Evolutionary conservation across 2,113 vertebrate genomes (phyloP).

Genomic region (Platanista minor): DNA sequence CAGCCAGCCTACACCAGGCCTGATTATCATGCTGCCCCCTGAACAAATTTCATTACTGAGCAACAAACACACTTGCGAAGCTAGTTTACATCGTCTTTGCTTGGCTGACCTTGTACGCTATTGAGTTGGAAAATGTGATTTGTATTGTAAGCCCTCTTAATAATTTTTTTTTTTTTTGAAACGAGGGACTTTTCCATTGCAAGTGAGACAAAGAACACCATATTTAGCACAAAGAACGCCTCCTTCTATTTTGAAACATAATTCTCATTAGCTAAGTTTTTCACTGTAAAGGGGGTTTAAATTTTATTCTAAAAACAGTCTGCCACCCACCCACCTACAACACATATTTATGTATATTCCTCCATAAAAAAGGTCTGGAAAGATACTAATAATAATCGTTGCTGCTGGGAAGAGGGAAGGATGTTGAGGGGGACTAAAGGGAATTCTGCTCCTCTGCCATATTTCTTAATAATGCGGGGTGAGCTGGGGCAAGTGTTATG

Average conservation of each 20-base stretch:
- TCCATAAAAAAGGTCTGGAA: not conserved
- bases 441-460: not conserved
- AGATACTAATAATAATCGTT: not conserved
- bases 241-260: conserved; percentile 55
- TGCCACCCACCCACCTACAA: too few species aligned
- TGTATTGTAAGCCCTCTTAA: conserved; percentile 53
- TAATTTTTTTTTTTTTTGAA: conserved; percentile 17
- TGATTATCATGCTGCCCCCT: not conserved
- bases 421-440: not conserved
- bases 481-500: not conserved
- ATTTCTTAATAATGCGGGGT: not conserved
- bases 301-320: conserved; percentile 61
- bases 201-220: conserved; percentile 45
- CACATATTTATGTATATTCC: not conserved
- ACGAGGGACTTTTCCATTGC: conserved; percentile 61
- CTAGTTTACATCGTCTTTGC: conserved; percentile 47
- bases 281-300: conserved; percentile 27
- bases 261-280: conserved; percentile 62
- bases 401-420: not conserved
- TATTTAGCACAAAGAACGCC: conserved; percentile 34
- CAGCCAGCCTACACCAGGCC: not conserved
- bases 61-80: not conserved
- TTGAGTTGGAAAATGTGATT: conserved; percentile 64
- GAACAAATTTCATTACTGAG: conserved; percentile 37
- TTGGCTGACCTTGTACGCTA: conserved; percentile 36